phyloP scores from a whole-genome alignment of 2,113 vertebrate species.

The Campylomormyrus tamandua region DNA sequence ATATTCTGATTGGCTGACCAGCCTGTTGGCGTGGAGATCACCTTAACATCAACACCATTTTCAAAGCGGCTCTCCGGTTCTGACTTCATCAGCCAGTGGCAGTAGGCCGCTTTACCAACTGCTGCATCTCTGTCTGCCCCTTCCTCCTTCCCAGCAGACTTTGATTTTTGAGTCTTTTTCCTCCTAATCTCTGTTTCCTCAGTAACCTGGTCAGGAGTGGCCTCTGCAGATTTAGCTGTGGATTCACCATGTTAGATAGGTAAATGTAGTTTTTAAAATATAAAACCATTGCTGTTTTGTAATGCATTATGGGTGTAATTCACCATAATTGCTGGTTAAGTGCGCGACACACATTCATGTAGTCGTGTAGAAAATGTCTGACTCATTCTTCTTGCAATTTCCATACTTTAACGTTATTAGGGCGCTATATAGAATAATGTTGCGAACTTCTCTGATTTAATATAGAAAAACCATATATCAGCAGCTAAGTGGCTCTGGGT shows the following conservation, averaged over 20 bases:
- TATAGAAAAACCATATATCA: not conserved
- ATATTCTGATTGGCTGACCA: no score
- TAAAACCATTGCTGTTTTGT: not conserved
- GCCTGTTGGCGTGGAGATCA: slow-evolving; percentile 28
- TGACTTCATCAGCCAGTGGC: slow-evolving; percentile 90
- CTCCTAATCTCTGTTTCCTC: slow-evolving; percentile 28
- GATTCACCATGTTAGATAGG: slow-evolving; percentile 47
- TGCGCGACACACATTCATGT: not conserved
- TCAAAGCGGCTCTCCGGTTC: slow-evolving; percentile 88
- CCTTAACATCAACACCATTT: slow-evolving; percentile 87
- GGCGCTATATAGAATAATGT: not conserved
- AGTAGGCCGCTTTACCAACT: slow-evolving; percentile 30
- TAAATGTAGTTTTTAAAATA: not conserved
- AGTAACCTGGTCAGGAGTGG: slow-evolving; percentile 14
- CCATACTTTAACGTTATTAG: not conserved
- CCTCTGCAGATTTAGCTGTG: slow-evolving; percentile 37
- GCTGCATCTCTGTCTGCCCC: slow-evolving; percentile 17
- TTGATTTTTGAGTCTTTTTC: slow-evolving; percentile 39
- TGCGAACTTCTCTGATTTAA: not conserved
- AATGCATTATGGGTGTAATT: not conserved
- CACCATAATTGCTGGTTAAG: not conserved
- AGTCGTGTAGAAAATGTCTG: not conserved
- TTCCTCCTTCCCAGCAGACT: slow-evolving; percentile 31
- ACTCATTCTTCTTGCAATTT: not conserved
- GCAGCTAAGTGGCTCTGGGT: not conserved